These are phyloP conservation scores for Amphiprion percula DNA, from an alignment of 2,113 vertebrate genomes.

Conservation along the genomic window DNA sequence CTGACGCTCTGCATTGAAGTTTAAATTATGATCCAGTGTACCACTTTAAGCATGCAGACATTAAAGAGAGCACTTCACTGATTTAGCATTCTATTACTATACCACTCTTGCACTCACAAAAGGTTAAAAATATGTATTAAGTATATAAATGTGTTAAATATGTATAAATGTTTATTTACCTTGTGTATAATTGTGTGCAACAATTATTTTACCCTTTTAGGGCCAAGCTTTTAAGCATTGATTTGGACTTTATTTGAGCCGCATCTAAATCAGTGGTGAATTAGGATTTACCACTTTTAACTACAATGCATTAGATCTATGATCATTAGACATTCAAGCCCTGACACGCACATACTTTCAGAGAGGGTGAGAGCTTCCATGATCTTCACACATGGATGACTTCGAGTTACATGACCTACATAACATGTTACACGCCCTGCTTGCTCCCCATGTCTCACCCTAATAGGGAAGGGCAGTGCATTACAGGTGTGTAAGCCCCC, in stretches of 20 bases:
- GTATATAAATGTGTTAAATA: neutral
- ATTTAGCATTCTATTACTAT: neutral
- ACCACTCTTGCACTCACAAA: neutral
- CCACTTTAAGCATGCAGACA: neutral
- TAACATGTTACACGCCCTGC: conserved; percentile 83
- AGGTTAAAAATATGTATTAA: neutral
- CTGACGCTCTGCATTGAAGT: conserved; percentile 3
- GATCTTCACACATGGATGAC: conserved; percentile 86
- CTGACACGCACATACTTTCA: conserved; percentile 60
- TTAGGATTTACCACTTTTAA: neutral
- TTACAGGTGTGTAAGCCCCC: conserved; percentile 80
- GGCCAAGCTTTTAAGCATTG: neutral
- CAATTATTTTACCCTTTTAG: neutral
- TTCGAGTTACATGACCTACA: conserved; percentile 86
- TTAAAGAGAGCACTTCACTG: neutral
- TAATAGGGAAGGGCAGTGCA: conserved; percentile 76
- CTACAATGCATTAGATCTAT: conserved; percentile 19
- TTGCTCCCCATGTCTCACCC: conserved; percentile 79
- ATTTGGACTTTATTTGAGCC: neutral
- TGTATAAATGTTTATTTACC: too few relatives aligned
- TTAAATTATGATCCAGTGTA: neutral
- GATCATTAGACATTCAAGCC: conserved; percentile 39
- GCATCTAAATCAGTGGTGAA: neutral
- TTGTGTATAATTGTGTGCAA: neutral
- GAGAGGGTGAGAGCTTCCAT: conserved; percentile 68